Evolutionary conservation across 2,797 vertebrate genomes (phyloP).

Genomic region (Morelia viridis): DNA sequence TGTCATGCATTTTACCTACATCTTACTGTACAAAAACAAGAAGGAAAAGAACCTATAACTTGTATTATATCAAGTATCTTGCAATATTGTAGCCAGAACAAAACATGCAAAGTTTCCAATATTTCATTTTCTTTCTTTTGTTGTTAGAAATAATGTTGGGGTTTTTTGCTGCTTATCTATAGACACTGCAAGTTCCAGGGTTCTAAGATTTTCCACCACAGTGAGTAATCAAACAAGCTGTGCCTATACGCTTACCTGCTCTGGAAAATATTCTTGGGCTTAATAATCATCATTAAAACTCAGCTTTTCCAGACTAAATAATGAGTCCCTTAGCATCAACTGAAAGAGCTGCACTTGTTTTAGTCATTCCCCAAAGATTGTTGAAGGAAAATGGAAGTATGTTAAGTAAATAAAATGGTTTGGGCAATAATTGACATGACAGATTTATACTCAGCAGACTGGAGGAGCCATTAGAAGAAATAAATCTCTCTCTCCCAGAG

Average conservation of each 20-base stretch:
- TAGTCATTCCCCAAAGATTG: not conserved
- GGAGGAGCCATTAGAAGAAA: not conserved
- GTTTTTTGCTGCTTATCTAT: not conserved
- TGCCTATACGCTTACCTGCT: not conserved
- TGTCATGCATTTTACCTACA: not conserved
- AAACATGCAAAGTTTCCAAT: not conserved
- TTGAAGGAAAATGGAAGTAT: not conserved
- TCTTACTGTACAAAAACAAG: not conserved
- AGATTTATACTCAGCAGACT: not conserved
- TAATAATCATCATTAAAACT: not conserved
- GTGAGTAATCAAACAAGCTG: slow-evolving; percentile 7
- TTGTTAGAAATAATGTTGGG: not conserved
- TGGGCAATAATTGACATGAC: not conserved
- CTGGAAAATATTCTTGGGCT: not conserved
- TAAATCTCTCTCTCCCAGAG: not conserved
- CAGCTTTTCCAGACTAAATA: not conserved
- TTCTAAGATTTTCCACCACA: not conserved
- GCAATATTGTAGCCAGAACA: not conserved
- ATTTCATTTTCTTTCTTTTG: not conserved
- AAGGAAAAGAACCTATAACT: not conserved
- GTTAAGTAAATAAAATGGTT: not conserved
- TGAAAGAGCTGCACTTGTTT: not conserved
- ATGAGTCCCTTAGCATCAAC: not conserved
- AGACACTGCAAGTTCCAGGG: not conserved
- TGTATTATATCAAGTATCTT: not conserved